These are phyloP conservation scores for Dendrophyllia cribrosa DNA, from an alignment of 64 coral and sea anemone genomes.

Conservation along the genomic window DNA sequence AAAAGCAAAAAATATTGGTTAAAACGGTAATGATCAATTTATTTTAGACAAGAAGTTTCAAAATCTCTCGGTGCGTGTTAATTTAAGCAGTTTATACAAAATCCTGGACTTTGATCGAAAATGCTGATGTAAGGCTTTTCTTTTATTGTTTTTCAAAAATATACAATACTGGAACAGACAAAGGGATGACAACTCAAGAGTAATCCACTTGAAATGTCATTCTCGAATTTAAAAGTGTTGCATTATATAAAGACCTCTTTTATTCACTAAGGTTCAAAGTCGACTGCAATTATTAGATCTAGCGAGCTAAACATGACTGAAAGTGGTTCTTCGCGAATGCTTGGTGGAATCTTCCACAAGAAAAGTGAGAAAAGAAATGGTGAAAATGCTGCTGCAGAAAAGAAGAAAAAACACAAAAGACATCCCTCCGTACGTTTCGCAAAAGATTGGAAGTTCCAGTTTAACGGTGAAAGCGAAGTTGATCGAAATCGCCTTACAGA, in stretches of 20 bases:
- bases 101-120: background rate
- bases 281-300: background rate
- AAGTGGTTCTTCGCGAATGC: background rate
- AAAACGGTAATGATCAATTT: too few species aligned
- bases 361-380: background rate
- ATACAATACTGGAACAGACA: background rate
- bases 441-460: background rate
- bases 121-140: background rate
- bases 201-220: slow-evolving; percentile 1
- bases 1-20: too few species aligned
- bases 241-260: background rate
- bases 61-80: too few species aligned
- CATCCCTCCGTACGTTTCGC: background rate
- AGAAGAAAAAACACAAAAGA: slow-evolving; percentile 17
- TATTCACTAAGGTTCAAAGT: too few species aligned
- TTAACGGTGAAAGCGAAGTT: background rate
- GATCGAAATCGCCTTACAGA: background rate
- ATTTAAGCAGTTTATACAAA: too few species aligned
- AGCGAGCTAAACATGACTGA: slow-evolving; percentile 4
- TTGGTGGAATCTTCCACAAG: background rate
- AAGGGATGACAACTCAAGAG: background rate
- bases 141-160: background rate
- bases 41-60: too few species aligned
- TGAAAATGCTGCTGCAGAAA: background rate
- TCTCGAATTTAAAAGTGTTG: too few species aligned